Conservation (phyloP, 2,797 vertebrate genomes). For the Podarcis lilfordi region DNA sequence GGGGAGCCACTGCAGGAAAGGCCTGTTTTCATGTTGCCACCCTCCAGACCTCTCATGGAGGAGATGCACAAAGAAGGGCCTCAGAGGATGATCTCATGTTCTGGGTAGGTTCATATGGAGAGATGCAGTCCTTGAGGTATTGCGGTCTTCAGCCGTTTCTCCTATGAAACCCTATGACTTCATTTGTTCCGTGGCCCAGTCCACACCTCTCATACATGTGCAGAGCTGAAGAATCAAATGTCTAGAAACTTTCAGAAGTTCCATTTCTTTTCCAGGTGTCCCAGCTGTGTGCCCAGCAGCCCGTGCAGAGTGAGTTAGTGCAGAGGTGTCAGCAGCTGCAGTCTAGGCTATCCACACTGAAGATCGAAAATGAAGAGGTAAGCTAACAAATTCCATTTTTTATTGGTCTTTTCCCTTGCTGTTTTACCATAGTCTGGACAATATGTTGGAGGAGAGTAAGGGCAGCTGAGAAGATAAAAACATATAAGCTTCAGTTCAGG, state of each 20-base stretch:
- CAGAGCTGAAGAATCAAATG: neutral
- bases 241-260: neutral
- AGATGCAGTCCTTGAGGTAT: too few relatives aligned
- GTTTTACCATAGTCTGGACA: accelerated
- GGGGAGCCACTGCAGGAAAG: too few relatives aligned
- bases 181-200: neutral
- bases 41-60: too few relatives aligned
- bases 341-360: constrained; percentile 92
- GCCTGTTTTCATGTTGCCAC: too few relatives aligned
- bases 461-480: neutral
- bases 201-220: neutral
- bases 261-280: constrained; percentile 82
- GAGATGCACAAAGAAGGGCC: too few relatives aligned
- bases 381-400: constrained; percentile 22
- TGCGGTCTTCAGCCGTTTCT: too few relatives aligned
- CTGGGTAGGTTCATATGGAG: too few relatives aligned
- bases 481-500: neutral
- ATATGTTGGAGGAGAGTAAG: neutral
- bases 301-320: constrained; percentile 89
- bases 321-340: constrained; percentile 95
- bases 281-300: constrained; percentile 91
- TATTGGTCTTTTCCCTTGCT: neutral
- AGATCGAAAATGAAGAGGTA: constrained; percentile 98
- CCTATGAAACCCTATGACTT: neutral
- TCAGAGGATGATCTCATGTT: too few relatives aligned